Evolutionary conservation across 2,797 vertebrate genomes (phyloP), one percentile per base, ranked within the genome.

Genomic region (Enteromius afrohamiltoni): DNA sequence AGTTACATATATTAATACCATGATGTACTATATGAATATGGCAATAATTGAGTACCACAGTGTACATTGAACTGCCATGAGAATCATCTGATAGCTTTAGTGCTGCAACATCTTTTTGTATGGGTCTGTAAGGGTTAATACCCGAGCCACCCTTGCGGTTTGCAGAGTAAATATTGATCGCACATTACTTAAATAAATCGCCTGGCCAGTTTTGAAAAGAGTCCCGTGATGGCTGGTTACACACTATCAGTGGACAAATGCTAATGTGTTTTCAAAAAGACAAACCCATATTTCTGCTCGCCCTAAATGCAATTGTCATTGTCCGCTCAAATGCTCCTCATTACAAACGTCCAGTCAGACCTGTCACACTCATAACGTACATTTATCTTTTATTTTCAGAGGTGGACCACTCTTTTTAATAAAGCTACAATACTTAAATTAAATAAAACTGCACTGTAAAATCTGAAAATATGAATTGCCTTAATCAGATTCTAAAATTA

Each of bases 161-260:
- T 88, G 87, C 86, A 81, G 87, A 85, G 85, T 87, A 85, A 84
- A 86, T 94, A 94, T 94, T 91, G 93, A 95, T 95, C 86, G 87
- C 86, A 91, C 90, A 77, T 93, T 93, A 92, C 92, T 93, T 91
- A 92, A 92, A 94, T 93, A 91, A 93, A 94, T 92, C 89, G 91
- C 91, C 79, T 87, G 78, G 71, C 88, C 90, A 86, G 90, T 91
- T 87, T 91, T 89, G 85, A 89, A 93, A 88, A 87, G 80, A 77
- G 83, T 67, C 75, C 53, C 6, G 29, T 58, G 45, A 80, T 49
- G 79, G 76, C 76, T 87, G 79, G 71, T 87, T 83, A 82, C 76
- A 74, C 80, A 60, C 86, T 75, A 49, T 76, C 83, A 83, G 76
- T 55, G 26, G 77, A 83, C 76, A 71, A 73, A 76, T 75, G 69